Evolutionary conservation across 2,888 invertebrate genomes (phyloP).

Genomic region (Rambutsinella grinnellia): DNA sequence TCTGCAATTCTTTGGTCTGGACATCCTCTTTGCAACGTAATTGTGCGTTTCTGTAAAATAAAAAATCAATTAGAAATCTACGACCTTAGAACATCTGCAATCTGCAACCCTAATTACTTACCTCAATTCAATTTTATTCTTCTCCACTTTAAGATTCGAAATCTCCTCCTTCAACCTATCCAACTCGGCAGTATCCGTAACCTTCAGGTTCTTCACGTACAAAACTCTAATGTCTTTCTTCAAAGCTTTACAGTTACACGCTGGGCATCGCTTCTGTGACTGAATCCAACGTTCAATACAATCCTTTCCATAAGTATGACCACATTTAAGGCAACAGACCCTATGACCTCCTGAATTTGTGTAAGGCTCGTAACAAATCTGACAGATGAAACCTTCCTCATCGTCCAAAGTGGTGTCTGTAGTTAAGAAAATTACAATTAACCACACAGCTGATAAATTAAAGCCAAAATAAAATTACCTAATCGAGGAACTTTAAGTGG

Average conservation of each 20-base stretch:
- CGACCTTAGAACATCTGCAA: too few relatives aligned
- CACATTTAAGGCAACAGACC: constrained; percentile 88
- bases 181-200: constrained; percentile 82
- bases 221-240: constrained; percentile 81
- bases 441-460: too few relatives aligned
- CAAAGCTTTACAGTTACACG: constrained; percentile 84
- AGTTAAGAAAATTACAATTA: background rate
- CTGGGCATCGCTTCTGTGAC: constrained; percentile 81
- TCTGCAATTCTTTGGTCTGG: constrained; percentile 36
- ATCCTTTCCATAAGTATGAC: constrained; percentile 88
- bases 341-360: constrained; percentile 88
- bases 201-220: constrained; percentile 82
- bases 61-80: constrained; percentile 8
- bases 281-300: constrained; percentile 85
- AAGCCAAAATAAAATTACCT: constrained; percentile 19
- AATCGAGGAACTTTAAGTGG: constrained; percentile 25
- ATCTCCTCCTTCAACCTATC: constrained; percentile 77
- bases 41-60: constrained; percentile 42
- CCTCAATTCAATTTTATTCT: constrained; percentile 76
- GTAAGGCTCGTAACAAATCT: constrained; percentile 92
- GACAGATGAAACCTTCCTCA: constrained; percentile 81
- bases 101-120: constrained; percentile 65
- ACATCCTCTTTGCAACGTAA: constrained; percentile 36
- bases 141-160: constrained; percentile 70
- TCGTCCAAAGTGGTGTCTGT: constrained; percentile 68